phyloP scores from a whole-genome alignment of 2,797 vertebrate species.

The Sebastes steindachneri region DNA sequence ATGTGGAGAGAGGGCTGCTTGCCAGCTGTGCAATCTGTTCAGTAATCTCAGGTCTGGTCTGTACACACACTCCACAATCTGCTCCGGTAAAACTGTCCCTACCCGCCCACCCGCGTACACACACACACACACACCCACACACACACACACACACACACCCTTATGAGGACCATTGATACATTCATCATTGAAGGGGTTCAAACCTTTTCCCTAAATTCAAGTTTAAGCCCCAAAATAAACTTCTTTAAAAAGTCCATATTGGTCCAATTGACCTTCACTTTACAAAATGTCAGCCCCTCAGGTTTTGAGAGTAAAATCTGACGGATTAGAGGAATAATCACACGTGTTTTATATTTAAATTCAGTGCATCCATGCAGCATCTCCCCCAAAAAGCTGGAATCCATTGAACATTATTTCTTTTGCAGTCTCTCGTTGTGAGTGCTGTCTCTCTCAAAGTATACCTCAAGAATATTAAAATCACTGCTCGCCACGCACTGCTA shows the following conservation, averaged over 20 bases:
- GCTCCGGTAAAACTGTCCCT: constrained; percentile 62
- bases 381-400: neutral
- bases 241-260: neutral
- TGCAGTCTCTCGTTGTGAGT: neutral
- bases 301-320: neutral
- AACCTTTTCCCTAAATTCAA: neutral
- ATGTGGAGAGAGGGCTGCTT: constrained; percentile 69
- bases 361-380: neutral
- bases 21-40: constrained; percentile 83
- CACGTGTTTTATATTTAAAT: neutral
- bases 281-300: neutral
- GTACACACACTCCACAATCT: constrained; percentile 77
- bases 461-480: constrained; percentile 67
- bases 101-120: neutral
- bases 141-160: constrained; percentile 1
- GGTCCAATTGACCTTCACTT: neutral
- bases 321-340: neutral
- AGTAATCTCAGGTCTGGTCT: constrained; percentile 81
- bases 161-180: neutral
- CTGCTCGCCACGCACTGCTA: constrained; percentile 41
- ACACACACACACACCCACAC: constrained; percentile 12
- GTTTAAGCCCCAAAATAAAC: neutral
- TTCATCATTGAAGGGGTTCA: neutral
- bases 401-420: constrained; percentile 5
- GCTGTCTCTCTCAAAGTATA: constrained; percentile 41